phyloP scores from a whole-genome alignment of 1,140 invertebrate genomes.

The Leptestheria dahalacensis region DNA sequence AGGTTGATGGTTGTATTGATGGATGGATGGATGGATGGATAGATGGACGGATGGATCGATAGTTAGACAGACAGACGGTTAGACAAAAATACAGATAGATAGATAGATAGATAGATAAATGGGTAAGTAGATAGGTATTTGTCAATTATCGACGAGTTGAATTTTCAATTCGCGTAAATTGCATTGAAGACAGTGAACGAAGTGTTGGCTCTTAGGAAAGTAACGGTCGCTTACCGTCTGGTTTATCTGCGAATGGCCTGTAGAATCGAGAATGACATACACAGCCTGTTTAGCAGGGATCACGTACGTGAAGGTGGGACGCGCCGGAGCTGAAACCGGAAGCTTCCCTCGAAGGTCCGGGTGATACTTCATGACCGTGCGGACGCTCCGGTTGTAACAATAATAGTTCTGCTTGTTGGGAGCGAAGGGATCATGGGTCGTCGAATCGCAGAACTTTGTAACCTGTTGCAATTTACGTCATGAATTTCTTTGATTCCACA shows the following conservation, averaged over 20 bases:
- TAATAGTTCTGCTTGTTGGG: conserved; percentile 11
- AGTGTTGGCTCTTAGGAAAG: neutral
- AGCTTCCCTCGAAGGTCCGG: neutral
- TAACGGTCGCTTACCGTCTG: neutral
- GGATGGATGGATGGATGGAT: no score
- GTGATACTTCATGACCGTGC: neutral
- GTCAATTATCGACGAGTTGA: neutral
- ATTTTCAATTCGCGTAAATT: neutral
- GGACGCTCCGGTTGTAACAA: conserved; percentile 4
- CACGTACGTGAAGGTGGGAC: conserved; percentile 1
- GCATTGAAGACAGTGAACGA: neutral
- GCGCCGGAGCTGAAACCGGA: neutral
- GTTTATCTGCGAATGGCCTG: neutral
- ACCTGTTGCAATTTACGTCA: neutral
- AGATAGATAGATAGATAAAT: no score
- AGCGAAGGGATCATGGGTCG: conserved; percentile 6
- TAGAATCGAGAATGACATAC: neutral
- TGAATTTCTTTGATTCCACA: no score
- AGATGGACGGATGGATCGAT: no score
- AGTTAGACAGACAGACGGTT: no score
- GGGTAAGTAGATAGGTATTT: no score
- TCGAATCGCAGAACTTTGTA: conserved; percentile 11
- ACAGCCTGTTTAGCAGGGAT: neutral
- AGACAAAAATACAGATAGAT: no score
- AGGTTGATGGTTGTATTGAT: no score